A percentile compares a stretch with the other conserved stretches of the same genome.
Conservation (phyloP, 2,888 invertebrate species). For the Hofmannophila pseudospretella region DNA sequence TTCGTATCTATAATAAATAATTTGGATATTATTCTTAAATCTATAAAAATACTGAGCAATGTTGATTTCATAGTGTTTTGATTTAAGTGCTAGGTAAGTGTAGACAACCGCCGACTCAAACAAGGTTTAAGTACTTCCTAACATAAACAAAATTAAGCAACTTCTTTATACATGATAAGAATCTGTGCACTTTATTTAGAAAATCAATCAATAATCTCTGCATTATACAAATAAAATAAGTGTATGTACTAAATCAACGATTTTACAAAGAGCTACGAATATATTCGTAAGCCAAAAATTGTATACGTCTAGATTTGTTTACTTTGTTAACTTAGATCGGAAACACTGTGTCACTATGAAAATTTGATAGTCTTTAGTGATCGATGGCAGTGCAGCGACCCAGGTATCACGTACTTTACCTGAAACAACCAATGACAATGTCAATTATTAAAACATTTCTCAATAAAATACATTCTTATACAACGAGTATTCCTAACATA, state of each 20-base stretch:
- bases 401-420: conserved; percentile 67
- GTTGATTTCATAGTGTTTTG: conserved; percentile 58
- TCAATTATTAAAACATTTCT: too few relatives aligned
- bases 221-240: conserved; percentile 46
- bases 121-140: conserved; percentile 33
- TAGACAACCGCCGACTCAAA: conserved; percentile 48
- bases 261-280: conserved; percentile 37
- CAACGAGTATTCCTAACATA: too few relatives aligned
- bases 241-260: conserved; percentile 45
- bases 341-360: conserved; percentile 65
- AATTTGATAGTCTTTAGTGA: conserved; percentile 41
- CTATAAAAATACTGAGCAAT: conserved; percentile 77
- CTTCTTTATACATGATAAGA: conserved; percentile 48
- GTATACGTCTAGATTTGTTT: conserved; percentile 31
- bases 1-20: conserved; percentile 56
- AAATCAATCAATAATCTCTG: conserved; percentile 51
- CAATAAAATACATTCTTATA: too few relatives aligned
- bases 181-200: conserved; percentile 51
- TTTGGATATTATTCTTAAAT: conserved; percentile 61
- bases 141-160: conserved; percentile 33
- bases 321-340: conserved; percentile 22
- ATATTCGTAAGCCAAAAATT: conserved; percentile 36
- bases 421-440: conserved; percentile 63
- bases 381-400: conserved; percentile 47
- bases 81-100: conserved; percentile 33